Conservation (phyloP, 1,140 invertebrate species). For the Mizuhopecten yessoensis region DNA sequence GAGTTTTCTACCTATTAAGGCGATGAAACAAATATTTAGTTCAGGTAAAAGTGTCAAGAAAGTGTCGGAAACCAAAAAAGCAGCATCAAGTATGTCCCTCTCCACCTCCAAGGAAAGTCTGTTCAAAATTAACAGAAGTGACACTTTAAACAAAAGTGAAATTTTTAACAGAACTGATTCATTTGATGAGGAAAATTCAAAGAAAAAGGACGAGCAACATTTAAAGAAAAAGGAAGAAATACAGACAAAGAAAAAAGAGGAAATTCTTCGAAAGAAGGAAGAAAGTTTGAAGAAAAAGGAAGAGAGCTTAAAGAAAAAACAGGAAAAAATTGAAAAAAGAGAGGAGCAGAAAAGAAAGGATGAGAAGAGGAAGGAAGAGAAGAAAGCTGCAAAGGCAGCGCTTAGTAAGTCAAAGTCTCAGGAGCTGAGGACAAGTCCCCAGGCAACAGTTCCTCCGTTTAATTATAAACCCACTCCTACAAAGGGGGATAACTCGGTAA, state of each 20-base stretch:
- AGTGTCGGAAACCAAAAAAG: slow-evolving; percentile 47
- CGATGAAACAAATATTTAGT: slow-evolving; percentile 60
- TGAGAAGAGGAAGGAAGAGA: slow-evolving; percentile 56
- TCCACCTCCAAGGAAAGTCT: slow-evolving; percentile 62
- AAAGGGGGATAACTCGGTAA: background rate
- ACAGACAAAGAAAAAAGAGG: background rate
- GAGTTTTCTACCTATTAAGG: slow-evolving; percentile 63
- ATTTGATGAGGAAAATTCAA: background rate
- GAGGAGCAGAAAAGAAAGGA: slow-evolving; percentile 55
- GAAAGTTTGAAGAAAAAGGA: slow-evolving; percentile 28
- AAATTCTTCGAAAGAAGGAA: slow-evolving; percentile 10
- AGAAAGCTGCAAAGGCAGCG: slow-evolving; percentile 49
- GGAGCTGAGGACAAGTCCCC: slow-evolving; percentile 59
- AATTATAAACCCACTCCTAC: slow-evolving; percentile 84
- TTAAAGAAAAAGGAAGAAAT: slow-evolving; percentile 22
- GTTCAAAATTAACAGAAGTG: slow-evolving; percentile 46
- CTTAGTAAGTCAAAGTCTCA: slow-evolving; percentile 35
- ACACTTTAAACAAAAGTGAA: slow-evolving; percentile 53
- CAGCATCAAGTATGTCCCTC: slow-evolving; percentile 64
- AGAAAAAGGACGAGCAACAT: slow-evolving; percentile 6
- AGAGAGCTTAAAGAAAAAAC: slow-evolving; percentile 5
- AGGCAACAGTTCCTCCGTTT: slow-evolving; percentile 85
- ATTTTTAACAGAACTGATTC: slow-evolving; percentile 38
- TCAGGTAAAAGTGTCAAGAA: slow-evolving; percentile 54
- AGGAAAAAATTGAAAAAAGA: slow-evolving; percentile 50